Conservation (phyloP, 2,888 invertebrate species). For the Polymixis flavicincta region DNA sequence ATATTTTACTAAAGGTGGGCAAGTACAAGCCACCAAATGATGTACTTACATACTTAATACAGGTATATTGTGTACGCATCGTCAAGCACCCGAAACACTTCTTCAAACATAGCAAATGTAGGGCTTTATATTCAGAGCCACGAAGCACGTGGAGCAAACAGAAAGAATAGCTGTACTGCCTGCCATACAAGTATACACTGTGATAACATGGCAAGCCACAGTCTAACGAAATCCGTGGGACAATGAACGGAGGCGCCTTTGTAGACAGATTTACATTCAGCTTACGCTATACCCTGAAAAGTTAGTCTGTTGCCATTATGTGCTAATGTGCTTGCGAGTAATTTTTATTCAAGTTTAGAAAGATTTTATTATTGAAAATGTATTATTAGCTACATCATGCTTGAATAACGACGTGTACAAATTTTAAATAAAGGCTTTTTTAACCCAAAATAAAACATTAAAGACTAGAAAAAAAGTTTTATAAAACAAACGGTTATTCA, state of each 20-base stretch:
- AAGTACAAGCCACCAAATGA: constrained; percentile 17
- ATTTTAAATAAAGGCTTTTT: neutral
- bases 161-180: constrained; percentile 61
- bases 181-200: constrained; percentile 37
- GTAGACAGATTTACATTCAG: constrained; percentile 42
- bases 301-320: too few species aligned
- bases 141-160: constrained; percentile 71
- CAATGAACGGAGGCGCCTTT: constrained; percentile 62
- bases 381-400: neutral
- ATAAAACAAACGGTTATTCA: too few species aligned
- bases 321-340: neutral
- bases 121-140: constrained; percentile 72
- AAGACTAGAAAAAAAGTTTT: too few species aligned
- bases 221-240: constrained; percentile 70
- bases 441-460: too few species aligned
- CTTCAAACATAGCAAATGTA: constrained; percentile 72
- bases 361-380: neutral
- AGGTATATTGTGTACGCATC: constrained; percentile 13
- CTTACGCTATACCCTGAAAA: constrained; percentile 17
- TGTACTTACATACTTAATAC: constrained; percentile 10
- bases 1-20: constrained; percentile 13
- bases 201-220: constrained; percentile 68
- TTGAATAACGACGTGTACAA: too few species aligned
- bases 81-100: constrained; percentile 58
- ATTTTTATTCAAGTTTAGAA: neutral